Evolutionary conservation across 1,140 invertebrate genomes (phyloP).

Genomic region (Dolichoris vasculosae): DNA sequence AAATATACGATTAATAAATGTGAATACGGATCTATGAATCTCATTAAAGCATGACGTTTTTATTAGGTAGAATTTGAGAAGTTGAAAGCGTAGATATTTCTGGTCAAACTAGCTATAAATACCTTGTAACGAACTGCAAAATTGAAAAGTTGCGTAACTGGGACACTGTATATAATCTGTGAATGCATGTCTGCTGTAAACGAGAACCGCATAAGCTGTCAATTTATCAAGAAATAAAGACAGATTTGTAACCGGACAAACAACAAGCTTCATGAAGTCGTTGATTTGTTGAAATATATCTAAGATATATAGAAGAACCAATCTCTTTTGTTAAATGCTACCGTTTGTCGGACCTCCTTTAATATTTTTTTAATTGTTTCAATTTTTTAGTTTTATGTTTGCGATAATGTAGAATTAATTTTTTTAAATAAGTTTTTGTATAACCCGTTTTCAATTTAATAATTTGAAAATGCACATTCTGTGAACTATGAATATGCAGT

Average conservation of each 20-base stretch:
- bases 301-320: background rate
- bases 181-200: too few relatives aligned
- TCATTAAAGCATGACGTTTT: background rate
- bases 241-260: constrained; percentile 18
- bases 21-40: background rate
- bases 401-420: background rate
- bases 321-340: background rate
- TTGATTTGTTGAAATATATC: constrained; percentile 43
- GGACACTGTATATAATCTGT: background rate
- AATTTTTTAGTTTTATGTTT: background rate
- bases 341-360: background rate
- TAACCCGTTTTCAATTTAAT: constrained; percentile 15
- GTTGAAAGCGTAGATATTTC: background rate
- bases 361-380: background rate
- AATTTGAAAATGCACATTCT: constrained; percentile 19
- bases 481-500: background rate
- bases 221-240: constrained; percentile 6
- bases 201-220: background rate
- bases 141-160: background rate
- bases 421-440: background rate
- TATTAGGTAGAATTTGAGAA: background rate
- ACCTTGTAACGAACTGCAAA: background rate
- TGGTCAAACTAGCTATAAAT: constrained; percentile 17
- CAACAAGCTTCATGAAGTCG: constrained; percentile 20
- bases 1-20: background rate